Evolutionary conservation across 1,140 invertebrate genomes (phyloP).

Genomic region (Eumaeus atala): DNA sequence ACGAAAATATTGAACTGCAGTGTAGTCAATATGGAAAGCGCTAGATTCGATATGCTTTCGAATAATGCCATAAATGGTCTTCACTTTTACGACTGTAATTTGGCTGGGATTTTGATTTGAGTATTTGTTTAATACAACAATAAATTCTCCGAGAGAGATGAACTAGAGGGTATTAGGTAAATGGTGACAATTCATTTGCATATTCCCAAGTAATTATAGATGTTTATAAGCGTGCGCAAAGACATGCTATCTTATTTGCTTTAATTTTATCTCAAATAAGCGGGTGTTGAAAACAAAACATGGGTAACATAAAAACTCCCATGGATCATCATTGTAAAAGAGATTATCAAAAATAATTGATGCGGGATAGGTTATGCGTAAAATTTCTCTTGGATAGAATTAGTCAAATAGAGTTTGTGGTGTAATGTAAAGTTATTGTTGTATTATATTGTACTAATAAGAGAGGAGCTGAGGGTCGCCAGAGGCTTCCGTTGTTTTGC

Average conservation of each 20-base stretch:
- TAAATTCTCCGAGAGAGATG: constrained; percentile 40
- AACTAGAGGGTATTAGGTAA: constrained; percentile 5
- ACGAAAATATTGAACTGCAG: constrained; percentile 28
- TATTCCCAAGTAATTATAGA: no score
- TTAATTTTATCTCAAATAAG: no score
- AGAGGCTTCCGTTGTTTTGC: constrained; percentile 66
- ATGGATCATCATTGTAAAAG: not conserved
- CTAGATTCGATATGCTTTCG: constrained; percentile 61
- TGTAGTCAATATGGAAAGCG: constrained; percentile 48
- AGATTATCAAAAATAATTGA: not conserved
- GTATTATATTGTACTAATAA: constrained; percentile 18
- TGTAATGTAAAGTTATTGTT: no score
- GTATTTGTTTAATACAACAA: constrained; percentile 65
- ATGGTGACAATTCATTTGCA: no score
- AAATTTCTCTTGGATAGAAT: not conserved
- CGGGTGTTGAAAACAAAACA: no score
- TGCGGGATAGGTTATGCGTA: not conserved
- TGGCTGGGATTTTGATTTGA: constrained; percentile 52
- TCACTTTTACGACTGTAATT: constrained; percentile 68
- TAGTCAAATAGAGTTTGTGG: no score
- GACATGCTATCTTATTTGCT: no score
- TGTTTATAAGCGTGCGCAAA: no score
- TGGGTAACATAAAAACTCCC: no score
- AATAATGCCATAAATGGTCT: constrained; percentile 66
- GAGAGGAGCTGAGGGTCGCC: constrained; percentile 33